Conservation (phyloP, 2,113 vertebrate species). For the Sminthopsis crassicaudata region DNA sequence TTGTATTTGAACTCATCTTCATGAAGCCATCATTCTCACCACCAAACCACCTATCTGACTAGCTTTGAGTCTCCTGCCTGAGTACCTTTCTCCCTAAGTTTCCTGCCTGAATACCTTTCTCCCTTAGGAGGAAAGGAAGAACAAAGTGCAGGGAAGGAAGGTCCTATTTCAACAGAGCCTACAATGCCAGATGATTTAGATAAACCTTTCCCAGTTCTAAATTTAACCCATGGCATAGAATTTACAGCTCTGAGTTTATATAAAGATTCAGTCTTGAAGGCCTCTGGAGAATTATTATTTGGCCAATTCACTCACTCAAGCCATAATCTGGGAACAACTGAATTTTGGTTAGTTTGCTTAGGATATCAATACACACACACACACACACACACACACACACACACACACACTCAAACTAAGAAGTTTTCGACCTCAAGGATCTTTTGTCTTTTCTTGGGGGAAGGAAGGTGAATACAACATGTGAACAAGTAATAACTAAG, state of each 20-base stretch:
- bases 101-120: not conserved
- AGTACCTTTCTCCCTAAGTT: no score
- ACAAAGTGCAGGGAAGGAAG: not conserved
- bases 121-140: not conserved
- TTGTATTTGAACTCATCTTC: not conserved
- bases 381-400: no score
- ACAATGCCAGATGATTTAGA: not conserved
- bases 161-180: not conserved
- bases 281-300: not conserved
- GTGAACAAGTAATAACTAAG: not conserved
- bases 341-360: not conserved
- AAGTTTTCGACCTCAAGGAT: not conserved
- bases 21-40: not conserved
- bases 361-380: not conserved
- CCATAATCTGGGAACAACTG: not conserved
- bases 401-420: not conserved
- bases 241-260: not conserved
- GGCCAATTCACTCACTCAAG: not conserved
- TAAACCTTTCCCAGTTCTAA: not conserved
- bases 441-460: not conserved
- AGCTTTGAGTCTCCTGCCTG: not conserved
- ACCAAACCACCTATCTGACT: not conserved
- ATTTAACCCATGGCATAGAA: not conserved
- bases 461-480: not conserved
- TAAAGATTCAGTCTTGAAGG: not conserved